Conservation (phyloP, 2,888 invertebrate species). For the Hydrotaea cyrtoneurina region DNA sequence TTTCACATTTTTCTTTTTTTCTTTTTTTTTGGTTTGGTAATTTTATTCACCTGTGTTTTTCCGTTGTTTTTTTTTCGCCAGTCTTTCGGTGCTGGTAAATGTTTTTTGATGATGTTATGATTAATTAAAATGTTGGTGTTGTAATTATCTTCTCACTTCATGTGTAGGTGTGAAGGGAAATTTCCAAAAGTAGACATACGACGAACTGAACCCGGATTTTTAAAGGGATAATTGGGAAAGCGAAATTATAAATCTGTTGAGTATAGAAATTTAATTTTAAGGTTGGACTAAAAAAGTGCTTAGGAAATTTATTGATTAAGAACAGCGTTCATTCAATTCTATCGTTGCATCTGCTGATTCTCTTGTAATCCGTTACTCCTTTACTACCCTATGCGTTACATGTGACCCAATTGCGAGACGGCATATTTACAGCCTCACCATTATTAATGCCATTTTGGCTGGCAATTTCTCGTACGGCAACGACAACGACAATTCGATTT, state of each 20-base stretch:
- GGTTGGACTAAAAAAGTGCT: too few species aligned
- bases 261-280: too few species aligned
- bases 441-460: background rate
- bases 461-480: background rate
- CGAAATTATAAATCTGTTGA: too few species aligned
- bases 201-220: too few species aligned
- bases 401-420: background rate
- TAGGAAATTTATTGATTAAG: too few species aligned
- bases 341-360: too few species aligned
- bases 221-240: too few species aligned
- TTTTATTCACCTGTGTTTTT: background rate
- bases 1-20: background rate
- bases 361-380: background rate
- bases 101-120: background rate
- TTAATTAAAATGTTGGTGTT: background rate
- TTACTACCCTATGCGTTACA: background rate
- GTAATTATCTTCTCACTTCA: background rate
- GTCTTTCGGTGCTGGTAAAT: too few species aligned
- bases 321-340: too few species aligned
- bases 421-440: background rate
- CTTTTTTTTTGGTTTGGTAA: background rate
- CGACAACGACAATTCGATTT: conserved; percentile 14
- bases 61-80: background rate
- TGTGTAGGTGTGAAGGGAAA: background rate
- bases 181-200: too few species aligned